Evolutionary conservation across 2,797 vertebrate genomes (phyloP).

Genomic region (Falco naumanni): DNA sequence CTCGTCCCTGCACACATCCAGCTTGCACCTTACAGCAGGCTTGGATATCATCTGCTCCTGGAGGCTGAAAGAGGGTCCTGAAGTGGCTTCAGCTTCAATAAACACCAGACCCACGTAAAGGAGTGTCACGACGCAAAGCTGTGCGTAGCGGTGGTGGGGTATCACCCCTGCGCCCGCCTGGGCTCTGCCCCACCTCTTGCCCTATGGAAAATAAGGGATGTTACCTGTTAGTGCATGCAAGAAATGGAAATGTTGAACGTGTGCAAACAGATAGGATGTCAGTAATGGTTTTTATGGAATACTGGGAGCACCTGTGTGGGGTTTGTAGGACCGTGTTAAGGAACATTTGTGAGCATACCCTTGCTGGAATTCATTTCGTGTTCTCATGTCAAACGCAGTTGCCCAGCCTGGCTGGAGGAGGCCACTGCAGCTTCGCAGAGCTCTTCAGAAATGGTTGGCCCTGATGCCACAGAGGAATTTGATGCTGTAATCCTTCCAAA

Average conservation of each 20-base stretch:
- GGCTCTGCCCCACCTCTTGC: not conserved
- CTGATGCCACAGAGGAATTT: not conserved
- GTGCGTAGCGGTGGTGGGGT: not conserved
- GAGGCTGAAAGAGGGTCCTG: not conserved
- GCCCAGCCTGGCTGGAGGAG: not conserved
- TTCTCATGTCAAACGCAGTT: fast-evolving
- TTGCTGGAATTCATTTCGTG: not conserved
- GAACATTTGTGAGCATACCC: fast-evolving
- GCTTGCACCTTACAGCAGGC: not conserved
- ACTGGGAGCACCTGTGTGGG: not conserved
- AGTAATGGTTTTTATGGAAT: not conserved
- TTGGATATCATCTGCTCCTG: not conserved
- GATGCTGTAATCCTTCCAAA: not conserved
- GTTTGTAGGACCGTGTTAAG: not conserved
- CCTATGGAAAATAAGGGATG: not conserved
- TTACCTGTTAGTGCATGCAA: fast-evolving
- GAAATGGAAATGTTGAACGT: not conserved
- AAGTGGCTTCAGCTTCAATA: not conserved
- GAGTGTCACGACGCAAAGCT: fast-evolving
- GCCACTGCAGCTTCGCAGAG: not conserved
- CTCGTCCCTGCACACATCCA: not conserved
- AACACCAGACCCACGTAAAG: fast-evolving
- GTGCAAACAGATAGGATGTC: fast-evolving
- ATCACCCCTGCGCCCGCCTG: fast-evolving
- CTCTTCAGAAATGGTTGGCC: not conserved